A percentile compares a stretch with the other conserved stretches of the same genome.
phyloP scores from a whole-genome alignment of 1,140 invertebrate species.

The Oncopeltus fasciatus region DNA sequence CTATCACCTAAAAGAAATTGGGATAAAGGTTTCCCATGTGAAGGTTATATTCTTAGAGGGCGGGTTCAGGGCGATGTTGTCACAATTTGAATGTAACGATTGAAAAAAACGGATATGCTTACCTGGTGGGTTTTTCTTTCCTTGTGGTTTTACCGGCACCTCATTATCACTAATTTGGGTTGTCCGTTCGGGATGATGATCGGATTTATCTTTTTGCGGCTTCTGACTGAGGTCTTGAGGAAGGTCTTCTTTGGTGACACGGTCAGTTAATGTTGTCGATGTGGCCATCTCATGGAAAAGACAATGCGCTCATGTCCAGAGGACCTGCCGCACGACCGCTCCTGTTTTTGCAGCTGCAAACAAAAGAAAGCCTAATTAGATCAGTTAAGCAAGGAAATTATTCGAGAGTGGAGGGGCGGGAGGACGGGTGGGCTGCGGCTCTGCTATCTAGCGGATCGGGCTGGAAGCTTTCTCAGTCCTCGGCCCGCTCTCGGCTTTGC shows the following conservation, averaged over 20 bases:
- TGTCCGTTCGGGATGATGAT: background rate
- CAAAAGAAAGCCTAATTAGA: constrained; percentile 10
- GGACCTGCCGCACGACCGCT: background rate
- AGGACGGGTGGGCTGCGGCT: too few relatives aligned
- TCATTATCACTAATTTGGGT: background rate
- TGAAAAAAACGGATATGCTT: background rate
- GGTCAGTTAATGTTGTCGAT: background rate
- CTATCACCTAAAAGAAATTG: too few relatives aligned
- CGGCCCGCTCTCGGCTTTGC: too few relatives aligned
- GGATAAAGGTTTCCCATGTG: background rate
- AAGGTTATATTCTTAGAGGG: background rate
- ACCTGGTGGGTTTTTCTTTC: background rate
- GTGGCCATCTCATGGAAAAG: background rate
- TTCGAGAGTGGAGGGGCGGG: background rate
- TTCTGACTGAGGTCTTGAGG: background rate
- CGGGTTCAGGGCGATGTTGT: background rate
- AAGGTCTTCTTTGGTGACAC: background rate
- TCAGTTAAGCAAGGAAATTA: constrained; percentile 7
- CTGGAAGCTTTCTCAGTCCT: too few relatives aligned
- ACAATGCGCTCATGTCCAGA: background rate
- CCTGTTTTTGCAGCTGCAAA: background rate
- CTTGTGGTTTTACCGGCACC: background rate
- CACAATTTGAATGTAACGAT: background rate
- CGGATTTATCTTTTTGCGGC: background rate
- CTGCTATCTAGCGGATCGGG: too few relatives aligned